Evolutionary conservation across 1,140 invertebrate species (phyloP).

Genomic region (Anastrepha obliqua): DNA sequence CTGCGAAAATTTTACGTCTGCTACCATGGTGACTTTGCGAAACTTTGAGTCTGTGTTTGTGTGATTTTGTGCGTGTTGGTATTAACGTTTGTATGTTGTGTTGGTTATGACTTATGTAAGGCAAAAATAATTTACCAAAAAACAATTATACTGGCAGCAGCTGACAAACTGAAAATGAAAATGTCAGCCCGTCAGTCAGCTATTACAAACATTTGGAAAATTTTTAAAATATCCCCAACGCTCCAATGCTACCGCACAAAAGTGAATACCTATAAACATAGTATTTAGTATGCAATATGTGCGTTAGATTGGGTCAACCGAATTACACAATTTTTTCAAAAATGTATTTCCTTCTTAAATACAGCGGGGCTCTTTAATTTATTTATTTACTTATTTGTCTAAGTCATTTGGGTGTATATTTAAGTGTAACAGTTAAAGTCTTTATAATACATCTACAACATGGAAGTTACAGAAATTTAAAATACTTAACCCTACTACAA

Average conservation of each 20-base stretch:
- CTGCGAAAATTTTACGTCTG: neutral
- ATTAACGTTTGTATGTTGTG: neutral
- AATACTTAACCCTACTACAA: too few species aligned
- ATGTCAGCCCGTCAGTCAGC: neutral
- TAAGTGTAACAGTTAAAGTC: too few species aligned
- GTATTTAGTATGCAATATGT: neutral
- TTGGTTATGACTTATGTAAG: neutral
- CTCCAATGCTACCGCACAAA: neutral
- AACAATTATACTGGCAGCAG: slow-evolving; percentile 14
- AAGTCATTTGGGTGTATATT: too few species aligned
- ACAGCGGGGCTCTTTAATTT: too few species aligned
- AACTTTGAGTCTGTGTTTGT: neutral
- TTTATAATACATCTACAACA: too few species aligned
- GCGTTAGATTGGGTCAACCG: neutral
- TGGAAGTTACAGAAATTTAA: too few species aligned
- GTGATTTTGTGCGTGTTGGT: neutral
- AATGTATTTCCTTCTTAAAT: too few species aligned
- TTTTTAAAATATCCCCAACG: neutral
- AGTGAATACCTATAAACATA: neutral
- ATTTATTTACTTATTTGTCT: too few species aligned
- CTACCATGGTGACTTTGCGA: neutral
- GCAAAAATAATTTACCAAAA: slow-evolving; percentile 46
- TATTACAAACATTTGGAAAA: neutral
- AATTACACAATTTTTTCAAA: neutral
- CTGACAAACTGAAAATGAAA: slow-evolving; percentile 28